phyloP scores from a whole-genome alignment of 1,140 invertebrate species.

The Pseudobourletiella spinata region DNA sequence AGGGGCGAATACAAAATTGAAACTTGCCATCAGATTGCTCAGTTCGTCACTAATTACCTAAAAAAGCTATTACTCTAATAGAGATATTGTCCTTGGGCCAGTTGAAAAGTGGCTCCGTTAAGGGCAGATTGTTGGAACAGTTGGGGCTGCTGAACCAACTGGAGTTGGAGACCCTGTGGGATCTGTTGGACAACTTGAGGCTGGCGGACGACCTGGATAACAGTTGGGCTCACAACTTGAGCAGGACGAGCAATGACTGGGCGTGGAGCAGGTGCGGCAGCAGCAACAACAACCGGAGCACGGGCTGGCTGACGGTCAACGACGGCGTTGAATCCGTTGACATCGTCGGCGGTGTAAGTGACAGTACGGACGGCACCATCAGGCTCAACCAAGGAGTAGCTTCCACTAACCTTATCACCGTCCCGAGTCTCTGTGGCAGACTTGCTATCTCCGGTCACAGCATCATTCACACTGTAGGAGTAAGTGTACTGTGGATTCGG shows the following conservation, averaged over 20 bases:
- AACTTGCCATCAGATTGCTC: too few relatives aligned
- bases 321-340: conserved; percentile 45
- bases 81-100: too few relatives aligned
- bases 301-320: neutral
- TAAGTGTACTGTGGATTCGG: conserved; percentile 13
- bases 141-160: too few relatives aligned
- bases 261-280: neutral
- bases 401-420: conserved; percentile 34
- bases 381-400: conserved; percentile 66
- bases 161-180: too few relatives aligned
- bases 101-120: too few relatives aligned
- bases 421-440: neutral
- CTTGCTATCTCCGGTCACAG: neutral
- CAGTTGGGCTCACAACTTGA: too few relatives aligned
- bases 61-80: too few relatives aligned
- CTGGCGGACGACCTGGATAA: too few relatives aligned
- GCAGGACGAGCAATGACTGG: neutral
- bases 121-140: too few relatives aligned
- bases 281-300: neutral
- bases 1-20: too few relatives aligned
- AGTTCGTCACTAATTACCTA: too few relatives aligned
- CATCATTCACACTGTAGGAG: conserved; percentile 4
- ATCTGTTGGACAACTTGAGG: too few relatives aligned
- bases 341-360: conserved; percentile 54
- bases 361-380: conserved; percentile 66